Conservation (phyloP, 2,797 vertebrate species). For the Cryptoblepharus egeriae region DNA sequence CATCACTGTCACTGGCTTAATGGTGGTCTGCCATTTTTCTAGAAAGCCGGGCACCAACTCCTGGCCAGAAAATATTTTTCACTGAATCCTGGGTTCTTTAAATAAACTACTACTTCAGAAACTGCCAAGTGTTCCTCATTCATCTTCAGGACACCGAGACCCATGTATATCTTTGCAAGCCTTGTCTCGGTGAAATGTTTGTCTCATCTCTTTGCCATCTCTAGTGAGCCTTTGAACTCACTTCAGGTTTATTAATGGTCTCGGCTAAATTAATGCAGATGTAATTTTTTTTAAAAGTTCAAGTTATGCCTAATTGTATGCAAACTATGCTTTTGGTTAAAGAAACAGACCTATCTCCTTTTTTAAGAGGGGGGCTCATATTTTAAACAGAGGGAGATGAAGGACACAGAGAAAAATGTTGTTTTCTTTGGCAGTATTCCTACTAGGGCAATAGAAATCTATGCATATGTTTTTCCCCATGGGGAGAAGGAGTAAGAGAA, state of each 20-base stretch:
- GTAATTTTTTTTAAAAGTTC: slow-evolving; percentile 55
- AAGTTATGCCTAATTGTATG: slow-evolving; percentile 45
- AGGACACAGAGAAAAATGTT: slow-evolving; percentile 42
- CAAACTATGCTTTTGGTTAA: slow-evolving; percentile 59
- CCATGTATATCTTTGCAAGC: slow-evolving; percentile 58
- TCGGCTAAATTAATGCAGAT: slow-evolving; percentile 64
- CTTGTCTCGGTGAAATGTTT: slow-evolving; percentile 70
- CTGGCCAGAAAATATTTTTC: slow-evolving; percentile 89
- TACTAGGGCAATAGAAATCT: slow-evolving; percentile 57
- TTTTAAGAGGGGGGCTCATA: slow-evolving; percentile 47
- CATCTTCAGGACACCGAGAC: slow-evolving; percentile 80
- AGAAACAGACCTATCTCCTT: slow-evolving; percentile 48
- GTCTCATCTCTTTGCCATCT: slow-evolving; percentile 62
- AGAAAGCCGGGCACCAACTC: slow-evolving; percentile 86
- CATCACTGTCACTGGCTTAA: slow-evolving; percentile 88
- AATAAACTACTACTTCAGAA: slow-evolving; percentile 90
- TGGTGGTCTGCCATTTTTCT: slow-evolving; percentile 86
- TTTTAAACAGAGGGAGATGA: slow-evolving; percentile 30
- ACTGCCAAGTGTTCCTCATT: slow-evolving; percentile 85
- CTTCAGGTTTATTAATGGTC: slow-evolving; percentile 65
- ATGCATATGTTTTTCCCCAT: slow-evolving; percentile 69
- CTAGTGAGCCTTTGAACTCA: slow-evolving; percentile 64
- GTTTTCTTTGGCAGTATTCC: slow-evolving; percentile 71
- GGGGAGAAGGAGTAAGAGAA: slow-evolving; percentile 71
- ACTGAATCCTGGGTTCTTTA: slow-evolving; percentile 88